Evolutionary conservation across 2,113 vertebrate species (phyloP), one percentile per base, ranked within the genome.

Genomic region (Indicator indicator): DNA sequence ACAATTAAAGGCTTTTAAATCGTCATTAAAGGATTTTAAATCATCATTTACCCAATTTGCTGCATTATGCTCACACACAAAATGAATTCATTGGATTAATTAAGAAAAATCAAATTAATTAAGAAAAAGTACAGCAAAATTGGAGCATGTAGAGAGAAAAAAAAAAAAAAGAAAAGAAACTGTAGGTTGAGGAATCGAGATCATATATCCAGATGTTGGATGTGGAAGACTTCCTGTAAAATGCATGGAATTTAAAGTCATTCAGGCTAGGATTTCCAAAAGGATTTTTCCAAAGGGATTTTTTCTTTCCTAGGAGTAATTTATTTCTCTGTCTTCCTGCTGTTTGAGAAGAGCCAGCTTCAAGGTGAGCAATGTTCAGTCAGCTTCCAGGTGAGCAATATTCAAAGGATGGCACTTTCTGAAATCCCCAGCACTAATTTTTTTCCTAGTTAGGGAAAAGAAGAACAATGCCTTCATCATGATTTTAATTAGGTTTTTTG

Each of bases 1-100:
- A 93, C 52, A 77, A 73, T 83, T 91, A 86, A 90, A 92, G 44
- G 62, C 56, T 88, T 88, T 27, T 86, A 88, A 93, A 81, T 88
- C 56, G 77, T 81, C 59, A 83, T 89, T 94, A 44, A 14, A 44
- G 42, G 42, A 44, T 44, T 44, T 88, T 86, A 88, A 93, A 81
- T 88, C 60, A 80, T 81, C 59, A 83, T 89, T 94, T 89, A 54
- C 9, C 32, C 92, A 58, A 30, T 93, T 52, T 56, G 10, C 20
- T 77, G 32, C 83, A 80, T 86, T 95, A 71, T 74, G 30, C 12
- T 86, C 74, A 62, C 27, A 77, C 24, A 16, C 4, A 81, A 89
- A 89, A 93, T 74, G 0, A 92, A 85, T 59, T 89, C 88, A 83
- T 52, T 70, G 3, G 64, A 89, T 85, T 65, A 74, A 86, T 76